Conservation (phyloP, 2,797 vertebrate species). For the Nyctalus aviator region DNA sequence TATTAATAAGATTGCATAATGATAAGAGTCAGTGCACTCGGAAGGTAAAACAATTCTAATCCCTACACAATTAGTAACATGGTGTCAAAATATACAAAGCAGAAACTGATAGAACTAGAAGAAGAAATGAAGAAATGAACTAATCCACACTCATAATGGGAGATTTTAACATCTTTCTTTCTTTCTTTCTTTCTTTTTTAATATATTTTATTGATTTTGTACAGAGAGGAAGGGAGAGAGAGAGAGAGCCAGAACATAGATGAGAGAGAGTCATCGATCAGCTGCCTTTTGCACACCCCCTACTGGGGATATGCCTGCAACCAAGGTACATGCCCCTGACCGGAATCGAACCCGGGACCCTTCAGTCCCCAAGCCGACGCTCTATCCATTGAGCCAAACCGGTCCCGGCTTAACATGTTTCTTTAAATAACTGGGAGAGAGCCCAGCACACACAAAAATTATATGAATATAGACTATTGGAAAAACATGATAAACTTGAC, state of each 20-base stretch:
- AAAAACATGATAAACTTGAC: neutral
- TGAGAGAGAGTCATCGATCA: no score
- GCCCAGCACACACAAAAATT: neutral
- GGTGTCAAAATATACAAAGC: neutral
- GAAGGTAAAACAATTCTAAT: neutral
- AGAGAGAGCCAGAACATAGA: no score
- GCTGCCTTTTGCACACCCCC: no score
- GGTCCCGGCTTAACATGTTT: no score
- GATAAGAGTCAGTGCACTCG: neutral
- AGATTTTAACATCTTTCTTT: conserved; percentile 12
- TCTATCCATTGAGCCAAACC: no score
- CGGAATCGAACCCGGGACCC: no score
- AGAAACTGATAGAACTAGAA: conserved; percentile 44
- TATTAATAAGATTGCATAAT: neutral
- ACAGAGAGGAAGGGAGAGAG: no score
- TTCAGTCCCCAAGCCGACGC: no score
- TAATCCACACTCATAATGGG: neutral
- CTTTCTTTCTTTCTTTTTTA: no score
- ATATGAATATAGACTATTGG: neutral
- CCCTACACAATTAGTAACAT: neutral
- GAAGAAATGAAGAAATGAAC: neutral
- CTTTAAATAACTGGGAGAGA: neutral
- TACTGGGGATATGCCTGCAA: no score
- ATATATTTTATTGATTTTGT: no score
- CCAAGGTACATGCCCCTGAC: no score